Evolutionary conservation across 2,888 invertebrate genomes (phyloP), one percentile per base, ranked within the genome.

Genomic region (Himalopsyche tibetana): DNA sequence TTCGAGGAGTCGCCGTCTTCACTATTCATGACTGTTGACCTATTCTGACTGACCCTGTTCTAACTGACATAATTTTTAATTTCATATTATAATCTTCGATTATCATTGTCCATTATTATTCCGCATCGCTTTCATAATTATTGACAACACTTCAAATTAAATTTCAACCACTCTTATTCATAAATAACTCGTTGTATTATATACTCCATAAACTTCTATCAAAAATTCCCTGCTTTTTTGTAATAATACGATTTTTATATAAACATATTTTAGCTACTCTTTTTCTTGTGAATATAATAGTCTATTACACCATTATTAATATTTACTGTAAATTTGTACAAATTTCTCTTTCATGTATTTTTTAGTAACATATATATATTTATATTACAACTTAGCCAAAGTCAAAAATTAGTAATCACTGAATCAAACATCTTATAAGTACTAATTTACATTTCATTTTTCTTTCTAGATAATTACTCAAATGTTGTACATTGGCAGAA

Each of bases 401-500:
- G 19, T 19, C 19, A 19, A 74, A 15, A 15, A 36, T 11, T 74
- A 74, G 74, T 5, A 9, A 74, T 12, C 2, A 4, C 28, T 74
- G 56, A 45, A 12, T 36, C 38, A 36, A 56, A n/a, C 56, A 56
- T 51, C 11, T 9, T 2, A 17, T 82, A 17, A 56, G 28, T 19
- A 55, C 51, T 82, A 56, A 17, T 6, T 81, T 15, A 45, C n/a
- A 17, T 12, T 74, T 17, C 80, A 17, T 82, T 45, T 80, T 69
- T 84, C 63, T 45, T 86, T 86, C 69, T 84, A 86, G 83, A 51
- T 45, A 86, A 86, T 83, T 86, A 83, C 42, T 83, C 83, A 45
- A 84, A 87, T 69, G 84, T 82, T 80, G 85, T 87, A 74, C 85
- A 82, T 51, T 87, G 87, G 87, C 36, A 82, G 51, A 55, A 51